These are phyloP conservation scores for Chloroclystis v-ata DNA, from an alignment of 2,888 invertebrate species.

Conservation along the genomic window DNA sequence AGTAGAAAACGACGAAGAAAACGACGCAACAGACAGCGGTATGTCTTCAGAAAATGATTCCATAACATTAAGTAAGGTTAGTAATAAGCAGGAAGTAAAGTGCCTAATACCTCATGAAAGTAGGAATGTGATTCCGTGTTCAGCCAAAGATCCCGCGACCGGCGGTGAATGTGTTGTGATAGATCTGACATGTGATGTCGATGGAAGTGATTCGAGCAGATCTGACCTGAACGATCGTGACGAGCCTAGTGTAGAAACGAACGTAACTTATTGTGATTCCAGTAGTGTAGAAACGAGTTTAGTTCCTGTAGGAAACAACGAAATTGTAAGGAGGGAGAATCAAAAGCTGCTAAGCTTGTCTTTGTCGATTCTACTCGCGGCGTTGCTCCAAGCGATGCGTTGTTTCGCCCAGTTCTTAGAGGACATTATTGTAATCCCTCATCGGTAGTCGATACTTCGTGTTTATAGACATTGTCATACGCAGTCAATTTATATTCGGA, in stretches of 20 bases:
- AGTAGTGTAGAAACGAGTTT: constrained; percentile 52
- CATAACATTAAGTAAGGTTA: constrained; percentile 40
- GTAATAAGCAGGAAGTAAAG: constrained; percentile 55
- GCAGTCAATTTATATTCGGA: constrained; percentile 17
- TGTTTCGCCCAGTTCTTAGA: constrained; percentile 80
- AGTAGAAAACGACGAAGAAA: constrained; percentile 24
- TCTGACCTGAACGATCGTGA: constrained; percentile 47
- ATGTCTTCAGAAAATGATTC: constrained; percentile 73
- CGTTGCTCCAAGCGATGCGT: constrained; percentile 79
- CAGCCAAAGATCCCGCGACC: constrained; percentile 39
- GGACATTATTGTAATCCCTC: constrained; percentile 75
- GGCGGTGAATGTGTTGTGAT: constrained; percentile 56
- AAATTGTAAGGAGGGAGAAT: constrained; percentile 62
- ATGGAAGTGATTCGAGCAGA: constrained; percentile 41
- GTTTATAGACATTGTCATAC: constrained; percentile 18
- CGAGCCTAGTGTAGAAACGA: constrained; percentile 37
- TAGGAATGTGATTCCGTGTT: constrained; percentile 73
- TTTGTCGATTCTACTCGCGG: constrained; percentile 79
- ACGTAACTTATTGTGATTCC: constrained; percentile 52
- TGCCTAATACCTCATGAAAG: constrained; percentile 66
- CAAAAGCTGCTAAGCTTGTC: constrained; percentile 79
- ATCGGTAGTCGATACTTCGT: constrained; percentile 50
- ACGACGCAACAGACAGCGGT: constrained; percentile 50
- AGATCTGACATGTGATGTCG: constrained; percentile 66
- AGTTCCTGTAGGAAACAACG: constrained; percentile 69